Evolutionary conservation across 2,113 vertebrate genomes (phyloP), one percentile per base, ranked within the genome.

Genomic region (Vimba vimba): DNA sequence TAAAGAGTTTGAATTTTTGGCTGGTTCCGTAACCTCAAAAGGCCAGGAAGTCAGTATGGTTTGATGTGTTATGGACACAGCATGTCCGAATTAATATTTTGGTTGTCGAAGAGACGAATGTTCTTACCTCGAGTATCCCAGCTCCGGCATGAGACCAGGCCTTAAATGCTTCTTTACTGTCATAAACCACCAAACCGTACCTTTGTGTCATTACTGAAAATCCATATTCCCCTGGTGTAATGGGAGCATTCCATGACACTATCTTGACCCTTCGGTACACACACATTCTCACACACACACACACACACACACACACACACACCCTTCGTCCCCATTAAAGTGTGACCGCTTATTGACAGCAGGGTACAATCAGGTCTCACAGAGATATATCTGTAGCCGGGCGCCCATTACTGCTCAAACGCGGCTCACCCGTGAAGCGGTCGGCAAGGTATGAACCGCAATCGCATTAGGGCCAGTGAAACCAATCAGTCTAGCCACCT

Each of bases 261-360:
- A 45, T 30, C 69, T 68, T 83, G 83, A 60, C 88, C 75, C 87
- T 71, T 64, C 69, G 76, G 74, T 85, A 82, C 87, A 84, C 83
- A 85, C 76, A 77, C 55, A 55, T 19, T 19, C 12, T 13, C 5
- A 6, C 30, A 69, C 73, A 83, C 76, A 33, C 30, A n/a, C n/a
- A n/a, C n/a, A 85, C 36, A 39, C 39, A 74, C 76, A 83, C 86
- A 84, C 36, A 39, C 39, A 74, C 76, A 83, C 86, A 84, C 50
- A 59, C 33, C 64, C 79, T 84, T 69, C 25, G 45, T 80, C 75
- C 88, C 86, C 86, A 89, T 89, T 89, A 89, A 89, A 89, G 74
- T 89, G 88, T 60, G 57, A 79, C 78, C 69, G 88, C 88, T 89
- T 89, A 89, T 89, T 87, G 88, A 89, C 88, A 87, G 88, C 86